These are phyloP conservation scores for Heterocephalus glaber DNA, from an alignment of 2,113 vertebrate genomes.

Conservation along the genomic window DNA sequence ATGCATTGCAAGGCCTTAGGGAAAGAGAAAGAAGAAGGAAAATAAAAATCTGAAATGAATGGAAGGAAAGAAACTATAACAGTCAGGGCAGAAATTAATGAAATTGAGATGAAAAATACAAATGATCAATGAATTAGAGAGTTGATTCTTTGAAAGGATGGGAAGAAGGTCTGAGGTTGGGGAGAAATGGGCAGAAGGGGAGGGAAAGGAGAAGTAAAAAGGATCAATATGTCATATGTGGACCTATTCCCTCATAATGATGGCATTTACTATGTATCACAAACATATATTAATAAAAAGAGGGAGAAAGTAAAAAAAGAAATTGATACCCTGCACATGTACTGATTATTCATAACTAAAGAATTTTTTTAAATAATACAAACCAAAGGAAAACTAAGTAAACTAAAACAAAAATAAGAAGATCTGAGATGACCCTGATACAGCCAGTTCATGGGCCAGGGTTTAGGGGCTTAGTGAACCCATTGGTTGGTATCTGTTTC, in stretches of 20 bases:
- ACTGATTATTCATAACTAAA: slow-evolving; percentile 31
- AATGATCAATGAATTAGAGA: neutral
- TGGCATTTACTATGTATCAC: neutral
- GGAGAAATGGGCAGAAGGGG: neutral
- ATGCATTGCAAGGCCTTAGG: neutral
- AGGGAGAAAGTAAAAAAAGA: neutral
- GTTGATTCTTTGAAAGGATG: neutral
- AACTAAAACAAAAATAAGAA: slow-evolving; percentile 48
- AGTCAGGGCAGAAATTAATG: neutral
- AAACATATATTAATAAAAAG: neutral
- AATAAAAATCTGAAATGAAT: neutral
- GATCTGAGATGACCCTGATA: neutral
- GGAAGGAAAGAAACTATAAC: neutral
- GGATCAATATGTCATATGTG: neutral
- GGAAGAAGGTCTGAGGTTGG: neutral
- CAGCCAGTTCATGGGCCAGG: neutral
- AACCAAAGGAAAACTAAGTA: slow-evolving; percentile 41
- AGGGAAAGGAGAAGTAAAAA: neutral
- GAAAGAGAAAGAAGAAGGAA: neutral
- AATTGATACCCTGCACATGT: neutral
- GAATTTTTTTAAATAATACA: neutral
- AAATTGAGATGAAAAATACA: neutral
- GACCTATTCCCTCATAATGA: neutral
- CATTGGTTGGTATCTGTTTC: neutral
- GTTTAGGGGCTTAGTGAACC: neutral